Evolutionary conservation across 2,888 invertebrate genomes (phyloP), one percentile per base, ranked within the genome.

Genomic region (Nymphalis urticae): DNA sequence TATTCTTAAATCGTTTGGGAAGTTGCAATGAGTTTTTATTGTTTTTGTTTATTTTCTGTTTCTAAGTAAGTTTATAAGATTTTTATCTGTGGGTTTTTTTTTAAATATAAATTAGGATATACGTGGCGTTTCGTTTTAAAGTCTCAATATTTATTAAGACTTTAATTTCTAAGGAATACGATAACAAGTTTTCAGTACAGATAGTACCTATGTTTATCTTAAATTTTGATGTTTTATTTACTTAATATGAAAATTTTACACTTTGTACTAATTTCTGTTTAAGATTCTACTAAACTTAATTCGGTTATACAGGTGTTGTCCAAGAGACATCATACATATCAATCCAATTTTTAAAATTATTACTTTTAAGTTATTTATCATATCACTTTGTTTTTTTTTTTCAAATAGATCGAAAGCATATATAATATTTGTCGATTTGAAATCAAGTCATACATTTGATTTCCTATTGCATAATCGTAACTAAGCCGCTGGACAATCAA

Each of bases 311-410:
- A 36, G 17, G 24, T 59, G 48, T 65, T 65, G 27, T 56, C 58
- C 19, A 36, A 8, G 42, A 17, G 48, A 56, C 36, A 58, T 24
- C 48, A 60, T 69, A 71, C 62, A 72, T 74, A 72, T 74, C 69
- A 67, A 62, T 73, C 66, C 54, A 54, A 66, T 69, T 61, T 64
- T 58, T 32, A 53, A 58, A 62, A 51, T 64, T 64, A 48, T 53
- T 72, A 68, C 63, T 48, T 59, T 53, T 70, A 72, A 70, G 64
- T 50, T 60, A 32, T 54, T 32, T 32, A 32, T 54, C 10, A 24
- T 56, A 51, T 68, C 64, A 64, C 47, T 62, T 71, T 66, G 58
- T 63, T 71, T 69, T 72, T 67, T 70, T 69, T 72, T 65, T 70
- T 72, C 70, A 74, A 72, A 70, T 67, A 69, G 48, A 13, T 59